Percentiles rank a stretch among this genome's conserved stretches.
Evolutionary conservation across 2,888 invertebrate genomes (phyloP).

Genomic region (Cosmia pyralina): DNA sequence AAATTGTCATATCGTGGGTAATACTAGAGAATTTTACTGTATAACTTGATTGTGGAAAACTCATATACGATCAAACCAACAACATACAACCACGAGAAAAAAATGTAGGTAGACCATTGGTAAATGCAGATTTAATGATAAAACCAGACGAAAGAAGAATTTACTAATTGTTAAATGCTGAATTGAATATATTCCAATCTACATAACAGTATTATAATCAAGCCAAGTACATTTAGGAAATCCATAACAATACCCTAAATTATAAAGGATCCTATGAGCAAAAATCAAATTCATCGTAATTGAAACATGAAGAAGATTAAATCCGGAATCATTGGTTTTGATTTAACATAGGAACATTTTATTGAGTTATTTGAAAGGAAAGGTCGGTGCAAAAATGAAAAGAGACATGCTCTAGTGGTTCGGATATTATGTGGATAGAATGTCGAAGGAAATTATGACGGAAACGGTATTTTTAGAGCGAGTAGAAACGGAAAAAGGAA

Average conservation of each 20-base stretch:
- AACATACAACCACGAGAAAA: too few relatives aligned
- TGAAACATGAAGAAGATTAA: conserved; percentile 55
- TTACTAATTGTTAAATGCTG: conserved; percentile 7
- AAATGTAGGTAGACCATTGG: background rate
- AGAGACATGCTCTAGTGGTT: conserved; percentile 43
- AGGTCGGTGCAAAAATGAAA: conserved; percentile 55
- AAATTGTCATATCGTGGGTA: background rate
- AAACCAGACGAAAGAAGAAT: conserved; percentile 12
- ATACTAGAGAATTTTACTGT: accelerated
- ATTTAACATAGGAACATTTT: conserved; percentile 57
- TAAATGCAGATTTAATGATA: background rate
- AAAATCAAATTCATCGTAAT: conserved; percentile 52
- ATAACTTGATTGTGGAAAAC: background rate
- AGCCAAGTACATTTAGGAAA: conserved; percentile 23
- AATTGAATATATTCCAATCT: conserved; percentile 7
- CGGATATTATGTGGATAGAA: conserved; percentile 49
- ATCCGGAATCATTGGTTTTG: conserved; percentile 53
- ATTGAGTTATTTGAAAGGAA: conserved; percentile 58
- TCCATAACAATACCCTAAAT: conserved; percentile 30
- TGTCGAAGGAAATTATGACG: conserved; percentile 47
- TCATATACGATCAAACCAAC: too few relatives aligned
- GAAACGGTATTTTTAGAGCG: conserved; percentile 39
- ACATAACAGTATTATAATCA: conserved; percentile 43
- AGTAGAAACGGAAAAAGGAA: conserved; percentile 18
- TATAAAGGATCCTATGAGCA: conserved; percentile 30